Base-by-base conservation (phyloP, 2,888 invertebrate genomes). In the Caenorhabditis plicata region DNA sequence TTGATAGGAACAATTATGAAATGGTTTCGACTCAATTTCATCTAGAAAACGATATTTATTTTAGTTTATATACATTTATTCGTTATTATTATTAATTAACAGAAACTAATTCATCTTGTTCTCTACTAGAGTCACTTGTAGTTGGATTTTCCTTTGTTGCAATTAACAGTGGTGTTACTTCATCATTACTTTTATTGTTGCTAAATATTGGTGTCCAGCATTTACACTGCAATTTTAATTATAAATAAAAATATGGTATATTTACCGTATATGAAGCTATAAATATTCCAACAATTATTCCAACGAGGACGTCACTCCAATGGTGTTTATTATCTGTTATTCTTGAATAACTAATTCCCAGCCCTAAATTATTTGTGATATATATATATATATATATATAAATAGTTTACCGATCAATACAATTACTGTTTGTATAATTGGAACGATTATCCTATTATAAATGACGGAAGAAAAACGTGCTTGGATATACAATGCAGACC, bases 271-370 rank as follows among this genome's bases (percentile, higher is more conserved):
- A 72, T 7, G 81, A 19, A 9, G 84, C 84, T 3, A 83, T 75
- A 27, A 81, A 40, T 7, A 78, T 58, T 9, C 85, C 85, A 27
- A 85, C 81, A 32, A 84, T 45, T 29, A 81, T 80, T 0, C 95
- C 95, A 47, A 87, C 88, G 20, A 94, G 84, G 3, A 94, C 94
- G 83, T 95, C 95, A 79, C 91, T 92, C 91, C 92, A 93, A 81
- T 95, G 94, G 83, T 95, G 95, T 82, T 94, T 94, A 85, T 95
- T 92, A 85, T 96, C 91, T 1, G 91, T 91, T 31, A 96, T 87
- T 29, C 95, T 86, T 1, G 91, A 89, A 35, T 60, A 68, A 35
- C 68, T 62, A 26, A 68, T 65, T 26, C 51, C 46, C 4, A 68
- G 50, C 27, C 51, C 54, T 35, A 15, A n/a, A 35, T 9, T 5